Evolutionary conservation across 2,113 vertebrate species (phyloP), one percentile per base, ranked within the genome.

Genomic region (Callipepla squamata): DNA sequence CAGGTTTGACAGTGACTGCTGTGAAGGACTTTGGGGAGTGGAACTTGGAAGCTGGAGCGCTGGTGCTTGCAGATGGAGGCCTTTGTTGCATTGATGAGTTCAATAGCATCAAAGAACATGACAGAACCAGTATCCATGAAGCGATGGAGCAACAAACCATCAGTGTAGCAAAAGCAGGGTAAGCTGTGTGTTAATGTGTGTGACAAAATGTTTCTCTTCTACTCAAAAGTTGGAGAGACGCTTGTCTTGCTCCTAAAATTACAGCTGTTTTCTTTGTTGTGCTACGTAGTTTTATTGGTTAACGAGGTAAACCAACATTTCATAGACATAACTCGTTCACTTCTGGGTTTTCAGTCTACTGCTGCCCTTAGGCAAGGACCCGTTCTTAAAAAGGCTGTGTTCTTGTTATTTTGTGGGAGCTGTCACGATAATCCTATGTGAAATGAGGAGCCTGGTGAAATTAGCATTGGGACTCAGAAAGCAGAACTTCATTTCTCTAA

Each of bases 61-160:
- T 99, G 92, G 99, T 99, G 23, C 98, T 99, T 85, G 98, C 99
- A 34, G 99, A 99, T 76, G 98, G 98, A 9, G 99, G 99, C 34
- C 97, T 99, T 53, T 99, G 99, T 97, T 99, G 99, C 95, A 99
- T 99, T 22, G 99, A 99, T 3, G 99, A 99, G 85, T 99, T 99
- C 97, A 99, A 98, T 73, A 99, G 99, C 92, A 99, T 99, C 95
- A 99, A 99, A 93, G 99, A 99, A 65, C 99, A 99, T 16, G 99
- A 99, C 93, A 98, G 99, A 87, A 99, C 99, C 94, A 99, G 99
- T 94, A 99, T 99, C 95, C 99, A 99, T 0, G 99, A 99, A 91
- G 99, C 99, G 58, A 99, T 99, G 99, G 99, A 99, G 94, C 99
- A 99, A 40, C 99, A 99, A 94, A 99, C 98, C 62, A 99, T 99